phyloP scores from a whole-genome alignment of 2,797 vertebrate species.

The Toxotes lorentzi region DNA sequence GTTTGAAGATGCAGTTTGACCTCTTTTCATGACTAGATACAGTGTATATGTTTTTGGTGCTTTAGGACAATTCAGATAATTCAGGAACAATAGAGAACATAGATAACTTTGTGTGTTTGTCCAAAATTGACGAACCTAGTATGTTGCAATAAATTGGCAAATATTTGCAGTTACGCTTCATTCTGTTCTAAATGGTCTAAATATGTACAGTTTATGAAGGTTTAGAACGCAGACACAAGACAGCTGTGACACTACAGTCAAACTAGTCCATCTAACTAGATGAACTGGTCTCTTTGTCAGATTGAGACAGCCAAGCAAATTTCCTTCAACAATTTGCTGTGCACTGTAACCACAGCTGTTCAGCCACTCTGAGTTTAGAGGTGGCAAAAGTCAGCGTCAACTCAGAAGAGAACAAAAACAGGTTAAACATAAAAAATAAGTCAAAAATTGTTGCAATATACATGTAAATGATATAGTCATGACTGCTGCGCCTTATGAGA shows the following conservation, averaged over 20 bases:
- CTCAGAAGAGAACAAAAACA: background rate
- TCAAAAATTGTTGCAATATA: background rate
- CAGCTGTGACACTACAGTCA: background rate
- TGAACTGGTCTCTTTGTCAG: slow-evolving; percentile 13
- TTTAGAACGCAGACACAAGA: background rate
- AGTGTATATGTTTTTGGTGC: background rate
- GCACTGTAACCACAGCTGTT: background rate
- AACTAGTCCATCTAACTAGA: slow-evolving; percentile 22
- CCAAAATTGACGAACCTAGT: background rate
- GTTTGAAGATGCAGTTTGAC: slow-evolving; percentile 42
- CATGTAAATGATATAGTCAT: background rate
- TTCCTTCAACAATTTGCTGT: background rate
- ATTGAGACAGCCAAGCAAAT: slow-evolving; percentile 20
- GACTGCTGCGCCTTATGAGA: background rate
- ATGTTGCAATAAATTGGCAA: background rate
- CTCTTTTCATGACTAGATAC: slow-evolving; percentile 21
- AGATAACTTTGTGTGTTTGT: background rate
- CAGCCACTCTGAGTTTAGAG: background rate
- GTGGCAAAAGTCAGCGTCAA: background rate
- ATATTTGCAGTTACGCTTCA: background rate
- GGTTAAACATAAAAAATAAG: background rate
- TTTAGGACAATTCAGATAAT: background rate
- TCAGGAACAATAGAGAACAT: background rate
- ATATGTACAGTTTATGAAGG: background rate
- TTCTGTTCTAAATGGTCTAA: background rate